A percentile compares a stretch with the other conserved stretches of the same genome.
These are phyloP conservation scores for Petrocephalus schoutedeni DNA, from an alignment of 2,797 vertebrate species.

Conservation along the genomic window DNA sequence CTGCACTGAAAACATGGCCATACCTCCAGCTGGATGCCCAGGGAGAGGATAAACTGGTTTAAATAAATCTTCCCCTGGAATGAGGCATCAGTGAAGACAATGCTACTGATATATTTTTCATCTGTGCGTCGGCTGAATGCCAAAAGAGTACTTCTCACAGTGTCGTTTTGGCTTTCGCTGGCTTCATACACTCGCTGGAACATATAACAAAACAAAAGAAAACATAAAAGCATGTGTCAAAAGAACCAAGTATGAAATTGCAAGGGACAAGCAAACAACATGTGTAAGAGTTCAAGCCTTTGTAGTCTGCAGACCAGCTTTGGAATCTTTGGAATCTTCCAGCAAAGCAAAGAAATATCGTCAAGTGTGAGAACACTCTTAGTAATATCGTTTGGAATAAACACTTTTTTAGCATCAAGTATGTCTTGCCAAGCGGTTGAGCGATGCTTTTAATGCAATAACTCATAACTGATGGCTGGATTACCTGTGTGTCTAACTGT, in stretches of 20 bases:
- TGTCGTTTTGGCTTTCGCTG: background rate
- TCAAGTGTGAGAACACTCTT: conserved; percentile 38
- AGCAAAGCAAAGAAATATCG: conserved; percentile 30
- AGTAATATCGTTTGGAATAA: conserved; percentile 35
- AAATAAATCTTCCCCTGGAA: conserved; percentile 29
- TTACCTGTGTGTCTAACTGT: background rate
- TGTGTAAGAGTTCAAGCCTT: conserved; percentile 28
- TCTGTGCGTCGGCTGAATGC: conserved; percentile 30
- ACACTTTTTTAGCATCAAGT: background rate
- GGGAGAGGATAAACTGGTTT: background rate
- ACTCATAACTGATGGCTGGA: background rate
- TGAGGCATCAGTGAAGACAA: conserved; percentile 29
- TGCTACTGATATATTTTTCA: conserved; percentile 38
- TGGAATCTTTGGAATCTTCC: conserved; percentile 23
- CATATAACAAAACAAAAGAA: background rate
- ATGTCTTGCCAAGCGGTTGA: background rate
- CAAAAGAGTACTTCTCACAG: conserved; percentile 24
- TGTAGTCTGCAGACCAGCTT: conserved; percentile 18
- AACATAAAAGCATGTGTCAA: background rate
- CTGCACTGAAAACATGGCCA: background rate
- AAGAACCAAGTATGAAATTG: background rate
- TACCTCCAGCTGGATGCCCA: conserved; percentile 11
- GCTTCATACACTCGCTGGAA: conserved; percentile 19
- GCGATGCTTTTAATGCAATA: background rate
- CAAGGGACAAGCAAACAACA: background rate